Evolutionary conservation across 1,140 invertebrate species (phyloP), one percentile per base, ranked within the genome.

Genomic region (Melipona quadrifasciata): DNA sequence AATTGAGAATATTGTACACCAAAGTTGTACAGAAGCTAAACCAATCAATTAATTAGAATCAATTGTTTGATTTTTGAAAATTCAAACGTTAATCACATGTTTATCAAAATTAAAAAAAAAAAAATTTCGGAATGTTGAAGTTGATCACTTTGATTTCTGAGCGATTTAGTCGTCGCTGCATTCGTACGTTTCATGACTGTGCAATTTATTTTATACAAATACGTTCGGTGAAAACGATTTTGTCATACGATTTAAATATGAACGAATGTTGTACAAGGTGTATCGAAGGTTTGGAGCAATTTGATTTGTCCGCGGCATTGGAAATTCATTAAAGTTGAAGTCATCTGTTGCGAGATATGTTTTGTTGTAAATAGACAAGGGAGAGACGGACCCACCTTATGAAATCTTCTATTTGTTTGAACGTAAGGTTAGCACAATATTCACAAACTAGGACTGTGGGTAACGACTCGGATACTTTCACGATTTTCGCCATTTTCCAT

Each of bases 341-440:
- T 12, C 21, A 61, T 65, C 64, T 80, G 19, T 24, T 14, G n/a
- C 10, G 1, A 34, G 10, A 73, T 34, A 51, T 21, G 24, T 75
- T 39, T n/a, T 4, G n/a, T 67, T 17, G 24, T 1, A 76, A 67
- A 73, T 31, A 70, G 57, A 73, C 17, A 31, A 21, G 80, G 16
- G 34, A 82, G 61, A 80, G n/a, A 31, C 64, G 53, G 79, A 86
- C 91, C 89, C 85, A 95, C 94, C 93, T 94, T 71, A 93, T 89
- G 74, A 95, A 95, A 83, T 95, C 94, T 87, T 93, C 92, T 79
- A 93, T 92, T 73, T 93, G 90, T 57, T 95, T 95, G 86, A 95
- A 95, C 77, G 91, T 91, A 82, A 94, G 93, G 92, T 95, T 94
- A 92, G 91, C 55, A 57, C 95, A 95, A 84, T 95, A 93, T 85